Evolutionary conservation across 2,888 invertebrate species (phyloP).

Genomic region (Pterobdella sp.): DNA sequence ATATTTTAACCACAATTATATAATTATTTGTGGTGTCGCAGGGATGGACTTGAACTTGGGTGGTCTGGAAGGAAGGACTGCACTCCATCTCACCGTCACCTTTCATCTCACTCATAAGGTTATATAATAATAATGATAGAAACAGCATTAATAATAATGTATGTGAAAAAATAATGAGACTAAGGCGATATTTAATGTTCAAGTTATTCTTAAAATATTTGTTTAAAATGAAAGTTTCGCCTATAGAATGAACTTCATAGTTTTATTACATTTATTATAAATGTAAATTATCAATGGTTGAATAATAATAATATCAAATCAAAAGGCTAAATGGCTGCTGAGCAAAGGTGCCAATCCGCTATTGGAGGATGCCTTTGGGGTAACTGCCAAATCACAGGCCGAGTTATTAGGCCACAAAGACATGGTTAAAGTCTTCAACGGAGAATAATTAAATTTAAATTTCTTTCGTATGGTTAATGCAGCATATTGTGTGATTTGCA

Average conservation of each 20-base stretch:
- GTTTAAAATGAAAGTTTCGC: too few relatives aligned
- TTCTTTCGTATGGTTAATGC: too few relatives aligned
- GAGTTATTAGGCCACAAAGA: background rate
- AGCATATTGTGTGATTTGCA: too few relatives aligned
- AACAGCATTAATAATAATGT: too few relatives aligned
- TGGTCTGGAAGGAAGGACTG: constrained; percentile 44
- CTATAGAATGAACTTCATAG: too few relatives aligned
- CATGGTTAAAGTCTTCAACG: background rate
- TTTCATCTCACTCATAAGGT: constrained; percentile 32
- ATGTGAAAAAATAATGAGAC: too few relatives aligned
- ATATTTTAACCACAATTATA: background rate
- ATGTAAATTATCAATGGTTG: too few relatives aligned
- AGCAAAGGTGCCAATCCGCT: background rate
- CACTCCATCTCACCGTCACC: constrained; percentile 34
- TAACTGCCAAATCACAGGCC: background rate
- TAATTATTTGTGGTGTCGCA: constrained; percentile 44
- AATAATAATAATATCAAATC: too few relatives aligned
- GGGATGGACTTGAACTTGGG: constrained; percentile 43
- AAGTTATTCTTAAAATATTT: too few relatives aligned
- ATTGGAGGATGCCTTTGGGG: background rate
- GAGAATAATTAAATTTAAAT: too few relatives aligned
- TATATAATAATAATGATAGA: background rate
- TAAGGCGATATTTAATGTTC: too few relatives aligned
- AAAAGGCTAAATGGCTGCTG: background rate
- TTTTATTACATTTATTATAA: too few relatives aligned